phyloP scores from a whole-genome alignment of 2,113 vertebrate genomes.

The Alethe castanea region DNA sequence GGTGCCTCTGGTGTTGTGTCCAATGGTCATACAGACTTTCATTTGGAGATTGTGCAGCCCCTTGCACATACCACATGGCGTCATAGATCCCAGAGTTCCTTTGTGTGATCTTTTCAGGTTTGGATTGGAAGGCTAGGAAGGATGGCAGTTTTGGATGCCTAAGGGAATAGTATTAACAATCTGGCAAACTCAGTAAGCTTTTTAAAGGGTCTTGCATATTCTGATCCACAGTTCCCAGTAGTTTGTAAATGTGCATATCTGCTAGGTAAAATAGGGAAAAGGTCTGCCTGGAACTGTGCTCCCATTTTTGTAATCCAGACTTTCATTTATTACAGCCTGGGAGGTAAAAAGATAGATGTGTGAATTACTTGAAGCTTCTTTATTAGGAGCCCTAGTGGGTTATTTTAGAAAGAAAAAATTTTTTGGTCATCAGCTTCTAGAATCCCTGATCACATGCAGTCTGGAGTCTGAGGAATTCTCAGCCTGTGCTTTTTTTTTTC shows the following conservation, averaged over 20 bases:
- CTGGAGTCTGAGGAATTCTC: not conserved
- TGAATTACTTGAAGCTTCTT: not conserved
- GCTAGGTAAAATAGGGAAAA: not conserved
- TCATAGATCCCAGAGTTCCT: not conserved
- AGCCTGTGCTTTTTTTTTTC: not conserved
- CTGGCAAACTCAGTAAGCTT: not conserved
- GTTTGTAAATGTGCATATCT: not conserved
- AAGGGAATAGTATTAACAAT: not conserved
- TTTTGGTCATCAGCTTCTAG: not conserved
- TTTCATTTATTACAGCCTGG: not conserved
- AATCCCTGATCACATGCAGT: not conserved
- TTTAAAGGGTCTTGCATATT: not conserved
- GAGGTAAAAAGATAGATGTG: not conserved
- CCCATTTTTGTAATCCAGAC: not conserved
- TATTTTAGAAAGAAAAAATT: not conserved
- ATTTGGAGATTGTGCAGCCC: not conserved
- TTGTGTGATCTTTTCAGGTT: not conserved
- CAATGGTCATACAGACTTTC: not conserved
- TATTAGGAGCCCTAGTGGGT: not conserved
- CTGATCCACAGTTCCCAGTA: not conserved
- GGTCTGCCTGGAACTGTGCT: not conserved
- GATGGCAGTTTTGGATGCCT: not conserved
- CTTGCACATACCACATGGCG: not conserved
- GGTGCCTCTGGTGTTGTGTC: slow-evolving; percentile 7
- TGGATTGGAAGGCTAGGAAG: not conserved